These are phyloP conservation scores for Euplagia quadripunctaria DNA, from an alignment of 2,888 invertebrate species.

Conservation along the genomic window DNA sequence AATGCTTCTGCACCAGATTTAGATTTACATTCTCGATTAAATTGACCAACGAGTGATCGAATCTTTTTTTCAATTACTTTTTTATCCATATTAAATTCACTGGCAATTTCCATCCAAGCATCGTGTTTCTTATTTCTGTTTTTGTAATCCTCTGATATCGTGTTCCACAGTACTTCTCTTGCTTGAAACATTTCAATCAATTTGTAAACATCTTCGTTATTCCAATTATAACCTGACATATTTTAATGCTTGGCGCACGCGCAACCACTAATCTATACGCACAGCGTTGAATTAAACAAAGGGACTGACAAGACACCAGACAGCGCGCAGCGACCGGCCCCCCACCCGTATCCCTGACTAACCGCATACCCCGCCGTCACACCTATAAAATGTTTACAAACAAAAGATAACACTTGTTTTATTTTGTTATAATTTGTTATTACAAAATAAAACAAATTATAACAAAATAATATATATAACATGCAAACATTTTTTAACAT, in stretches of 20 bases:
- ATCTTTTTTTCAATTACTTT: slow-evolving; percentile 30
- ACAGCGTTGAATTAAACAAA: too few species aligned
- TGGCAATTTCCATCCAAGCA: slow-evolving; percentile 38
- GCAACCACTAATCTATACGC: too few species aligned
- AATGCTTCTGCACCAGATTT: slow-evolving; percentile 40
- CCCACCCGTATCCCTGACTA: slow-evolving; percentile 33
- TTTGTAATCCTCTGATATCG: slow-evolving; percentile 47
- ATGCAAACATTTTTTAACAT: too few species aligned
- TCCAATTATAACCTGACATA: too few species aligned
- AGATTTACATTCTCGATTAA: slow-evolving; percentile 30
- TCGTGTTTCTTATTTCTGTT: slow-evolving; percentile 52
- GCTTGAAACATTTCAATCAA: slow-evolving; percentile 52
- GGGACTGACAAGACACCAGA: too few species aligned
- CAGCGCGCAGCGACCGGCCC: slow-evolving; percentile 35
- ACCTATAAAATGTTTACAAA: neutral
- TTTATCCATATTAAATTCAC: slow-evolving; percentile 47
- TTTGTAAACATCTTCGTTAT: slow-evolving; percentile 42
- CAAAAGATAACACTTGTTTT: slow-evolving; percentile 2
- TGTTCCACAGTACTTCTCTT: too few species aligned
- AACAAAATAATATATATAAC: too few species aligned
- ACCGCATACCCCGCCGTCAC: slow-evolving; percentile 8
- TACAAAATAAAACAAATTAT: too few species aligned
- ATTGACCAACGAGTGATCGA: slow-evolving; percentile 33
- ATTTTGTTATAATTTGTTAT: too few species aligned
- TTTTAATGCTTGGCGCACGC: too few species aligned